Percentiles rank a stretch among this genome's conserved stretches.
Conservation (phyloP, 92 coral and sea anemone genomes). For the Epizoanthus rinbou region DNA sequence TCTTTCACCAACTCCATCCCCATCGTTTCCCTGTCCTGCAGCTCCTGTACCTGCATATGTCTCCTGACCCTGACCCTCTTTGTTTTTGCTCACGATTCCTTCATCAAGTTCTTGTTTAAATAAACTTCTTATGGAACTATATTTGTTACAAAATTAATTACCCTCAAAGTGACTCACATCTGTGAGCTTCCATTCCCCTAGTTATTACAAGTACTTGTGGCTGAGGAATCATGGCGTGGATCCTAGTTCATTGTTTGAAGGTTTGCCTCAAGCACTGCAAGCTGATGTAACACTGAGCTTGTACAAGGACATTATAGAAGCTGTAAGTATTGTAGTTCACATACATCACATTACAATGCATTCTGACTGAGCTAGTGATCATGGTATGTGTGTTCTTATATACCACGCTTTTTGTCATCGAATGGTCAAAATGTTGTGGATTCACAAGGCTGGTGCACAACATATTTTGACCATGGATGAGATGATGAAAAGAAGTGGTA, state of each 20-base stretch:
- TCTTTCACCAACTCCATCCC: not conserved
- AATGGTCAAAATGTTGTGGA: too few species aligned
- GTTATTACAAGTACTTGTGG: conserved; percentile 86
- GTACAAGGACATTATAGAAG: conserved; percentile 80
- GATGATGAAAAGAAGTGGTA: too few species aligned
- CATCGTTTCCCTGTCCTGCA: not conserved
- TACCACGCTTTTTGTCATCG: too few species aligned
- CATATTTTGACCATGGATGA: too few species aligned
- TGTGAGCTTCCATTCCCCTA: conserved; percentile 10
- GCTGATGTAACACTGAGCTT: conserved; percentile 79
- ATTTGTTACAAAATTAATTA: too few species aligned
- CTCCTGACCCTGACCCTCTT: not conserved
- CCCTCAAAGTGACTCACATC: not conserved
- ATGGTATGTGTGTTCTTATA: too few species aligned
- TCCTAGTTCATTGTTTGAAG: conserved; percentile 78
- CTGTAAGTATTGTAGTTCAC: conserved; percentile 44
- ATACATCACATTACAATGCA: not conserved
- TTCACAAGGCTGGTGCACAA: too few species aligned
- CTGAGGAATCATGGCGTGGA: conserved; percentile 83
- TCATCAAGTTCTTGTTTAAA: not conserved
- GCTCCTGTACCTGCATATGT: not conserved
- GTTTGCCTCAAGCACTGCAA: conserved; percentile 78
- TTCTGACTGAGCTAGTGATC: not conserved
- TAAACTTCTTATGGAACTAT: too few species aligned
- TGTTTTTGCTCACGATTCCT: not conserved